These are phyloP conservation scores for Choloepus didactylus DNA, from an alignment of 2,797 vertebrate species.

Conservation along the genomic window DNA sequence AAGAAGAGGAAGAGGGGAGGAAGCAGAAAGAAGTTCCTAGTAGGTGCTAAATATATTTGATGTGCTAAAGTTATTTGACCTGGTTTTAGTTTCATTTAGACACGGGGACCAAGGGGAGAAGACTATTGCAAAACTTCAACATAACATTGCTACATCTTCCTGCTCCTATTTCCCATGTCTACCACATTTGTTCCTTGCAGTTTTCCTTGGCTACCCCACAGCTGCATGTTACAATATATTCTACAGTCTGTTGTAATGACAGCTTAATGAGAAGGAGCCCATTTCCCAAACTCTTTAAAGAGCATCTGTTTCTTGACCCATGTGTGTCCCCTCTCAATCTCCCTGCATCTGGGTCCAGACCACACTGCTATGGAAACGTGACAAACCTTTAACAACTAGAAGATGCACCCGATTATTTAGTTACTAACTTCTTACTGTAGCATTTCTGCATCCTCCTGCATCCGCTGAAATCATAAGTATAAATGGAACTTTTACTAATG, in stretches of 20 bases:
- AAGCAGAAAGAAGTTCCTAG: constrained; percentile 20
- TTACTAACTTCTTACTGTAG: neutral
- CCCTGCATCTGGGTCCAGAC: neutral
- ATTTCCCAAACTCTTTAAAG: neutral
- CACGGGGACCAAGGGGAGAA: neutral
- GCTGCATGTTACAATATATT: neutral
- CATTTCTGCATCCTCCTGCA: neutral
- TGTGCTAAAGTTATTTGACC: neutral
- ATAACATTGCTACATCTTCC: neutral
- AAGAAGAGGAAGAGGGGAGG: neutral
- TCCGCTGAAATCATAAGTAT: neutral
- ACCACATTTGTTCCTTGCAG: neutral
- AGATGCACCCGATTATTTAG: neutral
- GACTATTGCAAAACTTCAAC: neutral
- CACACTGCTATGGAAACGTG: neutral
- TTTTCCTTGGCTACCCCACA: neutral
- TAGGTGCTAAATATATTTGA: neutral
- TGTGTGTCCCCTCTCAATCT: neutral
- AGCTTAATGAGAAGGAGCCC: neutral
- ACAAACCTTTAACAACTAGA: neutral
- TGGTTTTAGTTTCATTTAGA: constrained; percentile 30
- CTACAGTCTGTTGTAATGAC: neutral
- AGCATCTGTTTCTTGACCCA: neutral
- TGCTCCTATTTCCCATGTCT: neutral
- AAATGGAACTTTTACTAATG: neutral